phyloP scores from a whole-genome alignment of 2,888 invertebrate species.

The Drosophila anomelani region DNA sequence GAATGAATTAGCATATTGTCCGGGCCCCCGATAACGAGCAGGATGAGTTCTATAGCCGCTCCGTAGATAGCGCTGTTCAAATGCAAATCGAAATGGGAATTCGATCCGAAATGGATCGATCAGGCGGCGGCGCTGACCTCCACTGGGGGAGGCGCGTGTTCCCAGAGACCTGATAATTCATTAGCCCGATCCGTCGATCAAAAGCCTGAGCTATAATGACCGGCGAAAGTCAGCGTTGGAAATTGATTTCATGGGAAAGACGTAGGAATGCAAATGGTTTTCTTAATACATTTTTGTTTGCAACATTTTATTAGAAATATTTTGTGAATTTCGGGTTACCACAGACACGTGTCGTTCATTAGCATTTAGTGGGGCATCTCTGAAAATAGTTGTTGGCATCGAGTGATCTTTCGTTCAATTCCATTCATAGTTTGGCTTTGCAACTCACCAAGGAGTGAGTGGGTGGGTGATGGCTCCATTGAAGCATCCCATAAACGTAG shows the following conservation, averaged over 20 bases:
- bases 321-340: constrained; percentile 7
- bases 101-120: constrained; percentile 27
- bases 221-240: constrained; percentile 41
- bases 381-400: no score
- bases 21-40: constrained; percentile 38
- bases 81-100: constrained; percentile 18
- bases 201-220: constrained; percentile 1
- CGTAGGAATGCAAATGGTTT: constrained; percentile 13
- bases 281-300: not conserved
- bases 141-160: constrained; percentile 29
- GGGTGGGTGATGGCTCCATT: not conserved
- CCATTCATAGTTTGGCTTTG: constrained; percentile 1
- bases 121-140: constrained; percentile 43
- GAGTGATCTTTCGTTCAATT: not conserved
- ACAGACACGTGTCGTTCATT: constrained; percentile 33
- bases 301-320: not conserved
- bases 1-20: constrained; percentile 72
- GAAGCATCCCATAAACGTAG: not conserved
- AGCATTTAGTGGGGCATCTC: not conserved
- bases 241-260: constrained; percentile 51
- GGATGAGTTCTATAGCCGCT: constrained; percentile 20
- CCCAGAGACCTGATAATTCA: constrained; percentile 24
- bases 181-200: constrained; percentile 20
- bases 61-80: not conserved
- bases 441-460: not conserved